phyloP scores from a whole-genome alignment of 1,140 invertebrate species.

The Micrasema minimum region DNA sequence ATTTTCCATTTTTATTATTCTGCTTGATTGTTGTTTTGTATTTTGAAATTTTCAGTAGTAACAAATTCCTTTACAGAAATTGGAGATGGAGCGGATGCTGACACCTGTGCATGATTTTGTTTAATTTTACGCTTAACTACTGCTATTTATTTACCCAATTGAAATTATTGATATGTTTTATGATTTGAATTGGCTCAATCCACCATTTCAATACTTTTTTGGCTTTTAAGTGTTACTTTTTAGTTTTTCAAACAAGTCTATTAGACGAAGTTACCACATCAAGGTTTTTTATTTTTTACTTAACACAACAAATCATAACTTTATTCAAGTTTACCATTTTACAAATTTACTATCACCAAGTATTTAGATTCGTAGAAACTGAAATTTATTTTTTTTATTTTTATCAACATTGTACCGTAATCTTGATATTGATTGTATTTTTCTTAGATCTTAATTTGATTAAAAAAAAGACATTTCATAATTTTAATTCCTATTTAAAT shows the following conservation, averaged over 20 bases:
- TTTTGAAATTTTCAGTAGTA: not conserved
- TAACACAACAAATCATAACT: too few species aligned
- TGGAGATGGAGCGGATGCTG: not conserved
- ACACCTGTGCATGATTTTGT: not conserved
- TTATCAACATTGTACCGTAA: too few species aligned
- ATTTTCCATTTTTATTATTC: not conserved
- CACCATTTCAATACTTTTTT: not conserved
- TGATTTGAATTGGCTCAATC: not conserved
- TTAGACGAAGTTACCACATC: too few species aligned
- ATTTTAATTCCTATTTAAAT: too few species aligned
- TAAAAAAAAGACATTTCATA: too few species aligned
- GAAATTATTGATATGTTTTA: too few species aligned
- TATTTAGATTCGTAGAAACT: too few species aligned
- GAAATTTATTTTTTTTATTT: too few species aligned
- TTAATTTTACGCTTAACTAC: not conserved
- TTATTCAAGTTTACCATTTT: too few species aligned
- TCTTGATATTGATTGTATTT: too few species aligned
- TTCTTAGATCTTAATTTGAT: too few species aligned
- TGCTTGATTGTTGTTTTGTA: conserved; percentile 19
- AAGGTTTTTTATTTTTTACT: not conserved
- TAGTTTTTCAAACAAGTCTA: conserved; percentile 14
- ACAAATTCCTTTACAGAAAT: conserved; percentile 6
- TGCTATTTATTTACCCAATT: conserved; percentile 42
- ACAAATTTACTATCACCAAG: too few species aligned
- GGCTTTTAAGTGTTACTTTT: not conserved